A percentile compares a stretch with the other conserved stretches of the same genome.
Evolutionary conservation across 2,797 vertebrate genomes (phyloP).

Genomic region (Anabacerthia variegaticeps): DNA sequence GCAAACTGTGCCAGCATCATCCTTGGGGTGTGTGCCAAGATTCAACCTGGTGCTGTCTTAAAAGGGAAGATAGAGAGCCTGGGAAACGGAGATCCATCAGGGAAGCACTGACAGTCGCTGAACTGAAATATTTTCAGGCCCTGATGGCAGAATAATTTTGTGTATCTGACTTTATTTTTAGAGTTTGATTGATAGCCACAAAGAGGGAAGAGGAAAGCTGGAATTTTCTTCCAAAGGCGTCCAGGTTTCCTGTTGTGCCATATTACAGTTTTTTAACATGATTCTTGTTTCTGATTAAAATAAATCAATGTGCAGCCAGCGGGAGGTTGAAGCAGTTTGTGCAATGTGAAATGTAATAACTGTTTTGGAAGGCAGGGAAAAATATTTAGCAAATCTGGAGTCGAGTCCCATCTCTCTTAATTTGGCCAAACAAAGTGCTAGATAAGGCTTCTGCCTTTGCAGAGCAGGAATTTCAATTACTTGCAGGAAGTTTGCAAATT

Average conservation of each 20-base stretch:
- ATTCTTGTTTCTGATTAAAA: constrained; percentile 39
- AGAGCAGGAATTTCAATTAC: constrained; percentile 61
- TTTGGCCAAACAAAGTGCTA: constrained; percentile 15
- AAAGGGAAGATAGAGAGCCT: neutral
- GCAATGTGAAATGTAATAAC: constrained; percentile 7
- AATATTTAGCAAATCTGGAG: constrained; percentile 57
- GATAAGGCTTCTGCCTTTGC: constrained; percentile 33
- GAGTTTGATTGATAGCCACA: constrained; percentile 1
- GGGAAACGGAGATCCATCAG: neutral
- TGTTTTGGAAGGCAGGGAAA: constrained; percentile 49
- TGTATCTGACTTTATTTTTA: constrained; percentile 38
- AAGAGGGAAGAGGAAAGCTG: constrained; percentile 9
- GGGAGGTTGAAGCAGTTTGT: constrained; percentile 40
- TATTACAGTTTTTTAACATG: neutral
- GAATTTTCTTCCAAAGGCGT: constrained; percentile 1
- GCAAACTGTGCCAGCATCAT: neutral
- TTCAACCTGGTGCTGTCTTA: neutral
- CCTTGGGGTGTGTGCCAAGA: neutral
- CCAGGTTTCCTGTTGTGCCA: neutral
- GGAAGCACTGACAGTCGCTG: constrained; percentile 20
- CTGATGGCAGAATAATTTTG: constrained; percentile 24
- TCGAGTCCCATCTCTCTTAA: constrained; percentile 23
- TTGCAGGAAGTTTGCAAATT: constrained; percentile 57
- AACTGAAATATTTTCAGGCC: constrained; percentile 6
- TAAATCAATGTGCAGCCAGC: neutral